Conservation (phyloP, 2,797 vertebrate species). For the Enteromius trimaculatus region DNA sequence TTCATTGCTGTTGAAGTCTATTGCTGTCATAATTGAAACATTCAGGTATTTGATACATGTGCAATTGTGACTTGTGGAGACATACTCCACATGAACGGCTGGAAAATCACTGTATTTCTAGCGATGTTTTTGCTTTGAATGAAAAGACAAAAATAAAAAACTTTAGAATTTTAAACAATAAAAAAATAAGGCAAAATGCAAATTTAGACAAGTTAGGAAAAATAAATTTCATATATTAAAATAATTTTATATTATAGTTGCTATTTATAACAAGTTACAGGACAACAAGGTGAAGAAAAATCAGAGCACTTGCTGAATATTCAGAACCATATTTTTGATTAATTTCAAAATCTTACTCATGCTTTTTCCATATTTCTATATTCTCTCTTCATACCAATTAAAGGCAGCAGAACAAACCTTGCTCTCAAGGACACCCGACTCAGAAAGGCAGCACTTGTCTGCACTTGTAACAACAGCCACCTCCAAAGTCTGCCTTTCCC, state of each 20-base stretch:
- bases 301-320: not conserved
- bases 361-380: conserved; percentile 11
- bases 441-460: conserved; percentile 55
- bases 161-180: no score
- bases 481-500: conserved; percentile 56
- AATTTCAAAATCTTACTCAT: not conserved
- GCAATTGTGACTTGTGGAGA: not conserved
- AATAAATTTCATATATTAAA: not conserved
- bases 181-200: not conserved
- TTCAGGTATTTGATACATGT: not conserved
- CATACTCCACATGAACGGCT: not conserved
- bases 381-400: conserved; percentile 48
- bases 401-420: conserved; percentile 52
- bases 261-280: not conserved
- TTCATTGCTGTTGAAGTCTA: not conserved
- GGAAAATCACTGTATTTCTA: not conserved
- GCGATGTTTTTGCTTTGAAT: not conserved
- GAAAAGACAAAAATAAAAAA: not conserved
- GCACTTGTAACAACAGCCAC: conserved; percentile 52
- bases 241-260: not conserved
- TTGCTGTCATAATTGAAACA: not conserved
- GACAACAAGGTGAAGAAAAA: not conserved
- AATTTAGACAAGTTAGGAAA: not conserved
- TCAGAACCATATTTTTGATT: conserved; percentile 6
- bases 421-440: conserved; percentile 62